Evolutionary conservation across 2,113 vertebrate species (phyloP).

Genomic region (Leucoraja erinaceus): DNA sequence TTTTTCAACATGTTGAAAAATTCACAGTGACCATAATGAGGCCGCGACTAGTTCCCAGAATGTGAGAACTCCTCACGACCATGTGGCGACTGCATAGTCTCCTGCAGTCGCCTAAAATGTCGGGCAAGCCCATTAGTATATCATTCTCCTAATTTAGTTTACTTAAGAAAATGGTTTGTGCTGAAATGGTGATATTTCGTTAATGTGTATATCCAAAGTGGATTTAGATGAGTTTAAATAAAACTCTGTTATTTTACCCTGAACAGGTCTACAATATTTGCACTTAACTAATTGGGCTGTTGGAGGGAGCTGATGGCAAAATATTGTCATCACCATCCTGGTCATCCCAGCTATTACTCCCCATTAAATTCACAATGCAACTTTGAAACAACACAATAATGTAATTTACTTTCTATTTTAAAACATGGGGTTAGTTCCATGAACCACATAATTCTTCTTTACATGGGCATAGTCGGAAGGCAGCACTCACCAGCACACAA

Average conservation of each 20-base stretch:
- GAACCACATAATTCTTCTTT: not conserved
- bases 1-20: too few species aligned
- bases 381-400: not conserved
- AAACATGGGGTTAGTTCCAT: not conserved
- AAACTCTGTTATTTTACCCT: not conserved
- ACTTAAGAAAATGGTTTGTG: not conserved
- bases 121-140: too few species aligned
- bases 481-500: not conserved
- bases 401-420: too few species aligned
- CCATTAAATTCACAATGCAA: not conserved
- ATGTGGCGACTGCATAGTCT: too few species aligned
- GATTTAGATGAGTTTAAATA: not conserved
- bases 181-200: not conserved
- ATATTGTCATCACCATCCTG: not conserved
- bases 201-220: not conserved
- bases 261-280: not conserved
- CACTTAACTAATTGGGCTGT: not conserved
- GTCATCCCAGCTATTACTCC: not conserved
- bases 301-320: not conserved
- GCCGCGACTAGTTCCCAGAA: too few species aligned
- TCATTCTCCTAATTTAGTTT: not conserved
- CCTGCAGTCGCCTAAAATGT: too few species aligned
- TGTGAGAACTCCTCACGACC: too few species aligned
- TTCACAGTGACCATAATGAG: too few species aligned
- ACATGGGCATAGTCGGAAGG: not conserved